Base-by-base conservation (phyloP, 2,113 vertebrate genomes). In the Anseranas semipalmata region DNA sequence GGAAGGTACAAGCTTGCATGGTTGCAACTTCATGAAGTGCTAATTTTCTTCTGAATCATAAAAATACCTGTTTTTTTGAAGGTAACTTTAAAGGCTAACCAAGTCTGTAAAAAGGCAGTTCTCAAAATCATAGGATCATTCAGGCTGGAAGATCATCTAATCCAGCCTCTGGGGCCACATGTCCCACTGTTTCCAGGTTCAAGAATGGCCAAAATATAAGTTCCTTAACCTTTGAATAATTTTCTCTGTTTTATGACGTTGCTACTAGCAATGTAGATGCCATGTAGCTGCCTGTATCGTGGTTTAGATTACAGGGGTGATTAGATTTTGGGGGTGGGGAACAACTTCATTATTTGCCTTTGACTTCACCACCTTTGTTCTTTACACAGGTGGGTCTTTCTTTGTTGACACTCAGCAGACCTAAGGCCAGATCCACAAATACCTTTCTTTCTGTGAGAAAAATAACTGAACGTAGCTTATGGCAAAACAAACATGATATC, bases 291-390 rank as follows among this genome's bases (percentile, higher is more conserved):
- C 22, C 21, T n/a, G 12, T 20, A 11, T 75, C 35, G 28, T 15
- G 48, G 24, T 55, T 75, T 67, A 45, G 21, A 60, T 35, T 22
- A 24, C 24, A 15, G 13, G 20, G 4, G 37, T 24, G 15, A 56
- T 65, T 35, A 63, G 21, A 43, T 15, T 55, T 2, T 1, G 1
- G 5, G 9, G 1, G 1, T 70, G 21, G 10, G 35, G 10, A 67
- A 46, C 12, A 67, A 30, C 11, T 28, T 62, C 7, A 6, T 66
- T 65, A 41, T 75, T 71, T 65, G 50, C 33, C 52, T 60, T 55
- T 84, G 33, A 30, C 15, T 39, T 75, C n/a, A 63, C 50, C 15
- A 9, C 30, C 56, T 30, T 43, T 75, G 21, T 32, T 73, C 45
- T 90, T 50, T 67, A 59, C 16, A 15, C 7, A 30, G 15, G 9